Conservation (phyloP, 2,797 vertebrate genomes). For the Schizopygopsis pylzovi region DNA sequence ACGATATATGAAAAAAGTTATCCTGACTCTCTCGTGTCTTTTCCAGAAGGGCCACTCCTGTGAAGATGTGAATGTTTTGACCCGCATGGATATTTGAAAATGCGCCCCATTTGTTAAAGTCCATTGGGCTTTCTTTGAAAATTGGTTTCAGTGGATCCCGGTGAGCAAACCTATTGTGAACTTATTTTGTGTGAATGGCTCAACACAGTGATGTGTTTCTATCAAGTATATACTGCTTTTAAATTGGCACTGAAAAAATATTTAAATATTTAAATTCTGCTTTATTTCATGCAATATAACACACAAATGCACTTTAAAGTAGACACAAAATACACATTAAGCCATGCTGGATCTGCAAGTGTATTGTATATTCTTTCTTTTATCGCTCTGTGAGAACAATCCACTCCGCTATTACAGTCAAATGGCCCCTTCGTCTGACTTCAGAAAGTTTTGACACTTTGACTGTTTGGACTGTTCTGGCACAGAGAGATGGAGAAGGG, state of each 20-base stretch:
- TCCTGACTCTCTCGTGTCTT: slow-evolving; percentile 25
- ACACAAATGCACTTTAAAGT: not conserved
- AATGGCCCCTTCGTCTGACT: slow-evolving; percentile 59
- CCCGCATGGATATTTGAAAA: slow-evolving; percentile 76
- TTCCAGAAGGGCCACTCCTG: slow-evolving; percentile 21
- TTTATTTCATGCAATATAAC: not conserved
- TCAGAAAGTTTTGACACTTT: slow-evolving; percentile 64
- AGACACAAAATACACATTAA: slow-evolving; percentile 29
- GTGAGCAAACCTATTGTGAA: slow-evolving; percentile 63
- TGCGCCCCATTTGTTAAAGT: slow-evolving; percentile 80
- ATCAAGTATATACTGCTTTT: slow-evolving; percentile 31
- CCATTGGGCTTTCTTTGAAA: slow-evolving; percentile 79
- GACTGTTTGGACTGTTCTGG: slow-evolving; percentile 51
- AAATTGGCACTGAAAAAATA: slow-evolving; percentile 25
- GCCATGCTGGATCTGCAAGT: slow-evolving; percentile 42
- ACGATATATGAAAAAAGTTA: slow-evolving; percentile 28
- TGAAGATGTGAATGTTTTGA: slow-evolving; percentile 71
- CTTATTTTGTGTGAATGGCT: slow-evolving; percentile 27
- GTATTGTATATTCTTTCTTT: slow-evolving; percentile 15
- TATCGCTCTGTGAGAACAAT: slow-evolving; percentile 16
- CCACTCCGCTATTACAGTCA: slow-evolving; percentile 40
- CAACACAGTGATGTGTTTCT: slow-evolving; percentile 33
- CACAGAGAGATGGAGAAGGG: slow-evolving; percentile 70
- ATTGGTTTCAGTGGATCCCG: slow-evolving; percentile 80
- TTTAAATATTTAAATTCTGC: not conserved